Evolutionary conservation across 2,797 vertebrate genomes (phyloP), one percentile per base, ranked within the genome.

Genomic region (Phyllotis vaccarum): DNA sequence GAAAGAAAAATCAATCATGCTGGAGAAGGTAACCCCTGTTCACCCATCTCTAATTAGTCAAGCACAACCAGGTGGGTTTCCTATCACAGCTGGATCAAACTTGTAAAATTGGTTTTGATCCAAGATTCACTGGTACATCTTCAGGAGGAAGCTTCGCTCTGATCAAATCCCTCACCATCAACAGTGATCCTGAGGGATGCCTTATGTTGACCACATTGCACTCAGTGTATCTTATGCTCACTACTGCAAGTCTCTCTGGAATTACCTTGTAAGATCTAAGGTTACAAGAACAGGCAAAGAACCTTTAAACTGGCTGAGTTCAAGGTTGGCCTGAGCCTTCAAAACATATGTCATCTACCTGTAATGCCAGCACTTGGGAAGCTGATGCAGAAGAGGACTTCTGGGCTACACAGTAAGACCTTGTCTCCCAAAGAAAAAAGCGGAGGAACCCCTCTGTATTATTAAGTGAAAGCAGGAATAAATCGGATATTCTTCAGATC

Each of bases 61-160:
- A 91, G 90, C 60, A 96, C 95, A 97, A 96, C 90, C 92, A 83
- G 83, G 93, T 97, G 58, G 89, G 94, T 96, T 98, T 97, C 95
- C 97, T 96, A 90, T 96, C 96, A 97, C 68, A 93, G 97, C 70
- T 94, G 85, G 93, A 97, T 97, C 97, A 97, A 96, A 97, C 95
- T 96, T 97, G 83, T 56, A 40, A 97, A 97, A 97, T 49, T 96
- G 94, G 91, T 97, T 97, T 97, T 97, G 96, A 97, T 96, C 91
- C 94, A 78, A 75, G 88, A 93, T 60, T 96, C 88, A 82, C 64
- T 91, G 72, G 72, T 86, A 79, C 90, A 93, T 96, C 93, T 86
- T 95, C 79, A 58, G 95, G 46, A 93, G 96, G 90, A 74, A 92
- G 89, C 83, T 94, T 78, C 40, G 82, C 62, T 95, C n/a, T 56